Conservation (phyloP, 2,113 vertebrate species). For the Rynchops niger region DNA sequence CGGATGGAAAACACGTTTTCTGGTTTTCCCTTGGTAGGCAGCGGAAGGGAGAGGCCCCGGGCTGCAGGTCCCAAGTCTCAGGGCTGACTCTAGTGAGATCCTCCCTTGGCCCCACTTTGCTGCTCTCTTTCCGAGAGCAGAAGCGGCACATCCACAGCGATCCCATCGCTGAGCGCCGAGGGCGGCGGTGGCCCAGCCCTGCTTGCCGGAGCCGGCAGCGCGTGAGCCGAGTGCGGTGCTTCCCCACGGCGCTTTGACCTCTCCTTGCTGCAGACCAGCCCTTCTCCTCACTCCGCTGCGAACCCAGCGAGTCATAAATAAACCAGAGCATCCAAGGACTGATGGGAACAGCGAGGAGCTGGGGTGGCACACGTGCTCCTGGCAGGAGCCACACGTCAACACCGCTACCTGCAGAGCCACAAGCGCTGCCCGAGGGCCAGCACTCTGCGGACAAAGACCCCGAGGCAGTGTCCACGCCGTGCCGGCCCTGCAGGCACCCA, state of each 20-base stretch:
- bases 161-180: not conserved
- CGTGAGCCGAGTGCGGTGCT: accelerated
- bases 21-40: not conserved
- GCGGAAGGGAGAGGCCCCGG: accelerated
- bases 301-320: not conserved
- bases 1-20: not conserved
- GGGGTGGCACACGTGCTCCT: not conserved
- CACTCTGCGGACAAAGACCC: not conserved
- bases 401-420: not conserved
- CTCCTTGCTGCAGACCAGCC: not conserved
- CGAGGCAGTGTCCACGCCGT: accelerated
- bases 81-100: not conserved
- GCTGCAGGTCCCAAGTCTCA: not conserved
- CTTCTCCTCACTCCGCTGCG: not conserved
- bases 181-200: not conserved
- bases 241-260: not conserved
- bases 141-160: not conserved
- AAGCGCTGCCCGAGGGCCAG: not conserved
- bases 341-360: not conserved
- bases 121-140: not conserved
- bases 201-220: not conserved
- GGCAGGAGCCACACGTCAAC: not conserved
- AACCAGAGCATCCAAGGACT: not conserved
- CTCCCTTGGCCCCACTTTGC: not conserved
- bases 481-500: accelerated